Conservation (phyloP, 2,888 invertebrate species). For the Zootermopsis nevadensis region DNA sequence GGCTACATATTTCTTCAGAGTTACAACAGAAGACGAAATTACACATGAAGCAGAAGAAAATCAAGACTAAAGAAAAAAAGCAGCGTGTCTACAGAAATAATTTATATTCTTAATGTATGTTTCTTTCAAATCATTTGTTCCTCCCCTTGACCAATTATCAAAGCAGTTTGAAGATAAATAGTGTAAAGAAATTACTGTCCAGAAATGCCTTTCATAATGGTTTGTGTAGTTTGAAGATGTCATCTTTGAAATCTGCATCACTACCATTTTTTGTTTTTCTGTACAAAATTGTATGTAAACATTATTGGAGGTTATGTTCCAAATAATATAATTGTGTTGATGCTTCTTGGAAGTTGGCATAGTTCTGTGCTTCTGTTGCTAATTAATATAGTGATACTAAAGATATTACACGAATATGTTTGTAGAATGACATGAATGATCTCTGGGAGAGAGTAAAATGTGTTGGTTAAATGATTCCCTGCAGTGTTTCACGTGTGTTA, state of each 20-base stretch:
- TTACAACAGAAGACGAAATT: background rate
- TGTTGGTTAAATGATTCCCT: no score
- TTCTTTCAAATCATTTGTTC: background rate
- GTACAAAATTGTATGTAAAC: background rate
- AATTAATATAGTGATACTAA: no score
- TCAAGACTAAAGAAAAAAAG: background rate
- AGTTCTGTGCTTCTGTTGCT: no score
- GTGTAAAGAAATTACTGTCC: background rate
- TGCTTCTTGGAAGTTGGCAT: background rate
- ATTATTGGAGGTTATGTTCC: background rate
- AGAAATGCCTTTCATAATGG: background rate
- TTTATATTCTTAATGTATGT: background rate
- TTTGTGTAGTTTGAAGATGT: background rate
- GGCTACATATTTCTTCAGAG: background rate
- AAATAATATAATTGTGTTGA: background rate
- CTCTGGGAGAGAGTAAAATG: no score
- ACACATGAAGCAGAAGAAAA: background rate
- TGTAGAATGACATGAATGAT: no score
- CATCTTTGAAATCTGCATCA: background rate
- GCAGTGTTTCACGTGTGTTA: no score
- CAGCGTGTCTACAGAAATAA: background rate
- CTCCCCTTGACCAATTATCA: background rate
- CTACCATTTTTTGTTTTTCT: background rate
- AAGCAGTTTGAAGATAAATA: background rate
- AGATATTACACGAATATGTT: no score